Evolutionary conservation across 2,888 invertebrate species (phyloP), one percentile per base, ranked within the genome.

Genomic region (Lycia hirtaria): DNA sequence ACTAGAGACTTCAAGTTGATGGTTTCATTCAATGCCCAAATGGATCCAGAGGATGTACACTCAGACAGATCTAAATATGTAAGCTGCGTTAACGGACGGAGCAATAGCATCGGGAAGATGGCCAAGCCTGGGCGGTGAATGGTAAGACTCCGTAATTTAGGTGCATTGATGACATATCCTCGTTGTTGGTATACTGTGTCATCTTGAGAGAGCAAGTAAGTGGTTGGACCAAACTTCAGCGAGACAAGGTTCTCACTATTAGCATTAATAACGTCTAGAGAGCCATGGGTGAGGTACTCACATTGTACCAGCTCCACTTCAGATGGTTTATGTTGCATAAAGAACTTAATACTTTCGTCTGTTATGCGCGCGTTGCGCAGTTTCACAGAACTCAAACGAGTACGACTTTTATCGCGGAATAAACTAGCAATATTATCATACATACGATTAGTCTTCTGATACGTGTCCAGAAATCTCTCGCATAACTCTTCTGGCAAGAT

Each of bases 251-350:
- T 95, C 60, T 94, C 93, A 30, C 96, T 95, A 76, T 95, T 93
- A 53, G 89, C 90, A 67, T 96, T 96, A 47, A 98, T 93, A 53
- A 93, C 87, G 58, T 94, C 93, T 60, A 97, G 92, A 17, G 95
- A 93, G 17, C 87, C 81, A 35, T 93, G 89, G 0, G 95, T 94
- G 38, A 97, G 85, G 63, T 93, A 93, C 62, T 93, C 93, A 80
- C 97, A 97, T 71, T 96, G 95, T 54, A 94, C 93, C 63, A 98
- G 90, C 67, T 97, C 96, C 43, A 98, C 85, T 63, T 96, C 95
- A 10, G 93, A 87, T 32, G 97, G 93, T 64, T 95, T 94, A 83
- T 98, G 98, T 45, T 93, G 93, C 81, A 96, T 88, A 12, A 98
- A 85, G 48, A 94, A 93, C 66, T 93, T 92, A 44, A 98, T 85